Conservation (phyloP, 2,888 invertebrate species). For the Malthinus flaveolus region DNA sequence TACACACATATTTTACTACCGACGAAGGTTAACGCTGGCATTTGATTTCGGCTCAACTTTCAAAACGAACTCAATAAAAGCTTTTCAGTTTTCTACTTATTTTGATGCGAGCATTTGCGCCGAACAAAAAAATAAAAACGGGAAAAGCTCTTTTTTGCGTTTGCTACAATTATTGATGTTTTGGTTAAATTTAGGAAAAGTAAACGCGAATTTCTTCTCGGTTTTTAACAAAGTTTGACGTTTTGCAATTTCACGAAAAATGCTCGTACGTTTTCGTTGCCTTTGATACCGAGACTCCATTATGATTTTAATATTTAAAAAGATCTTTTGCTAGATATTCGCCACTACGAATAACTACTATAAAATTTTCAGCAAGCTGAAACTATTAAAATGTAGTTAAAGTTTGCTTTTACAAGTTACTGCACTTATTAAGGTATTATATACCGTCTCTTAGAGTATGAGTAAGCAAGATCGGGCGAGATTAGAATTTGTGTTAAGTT, state of each 20-base stretch:
- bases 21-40: constrained; percentile 9
- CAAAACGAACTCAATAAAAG: neutral
- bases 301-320: constrained; percentile 19
- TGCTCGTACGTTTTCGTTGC: constrained; percentile 8
- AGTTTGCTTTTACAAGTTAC: constrained; percentile 25
- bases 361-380: constrained; percentile 13
- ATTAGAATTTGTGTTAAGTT: constrained; percentile 22
- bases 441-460: constrained; percentile 6
- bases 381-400: constrained; percentile 24
- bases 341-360: constrained; percentile 11
- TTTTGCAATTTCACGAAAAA: constrained; percentile 11
- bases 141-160: no score
- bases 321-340: constrained; percentile 17
- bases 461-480: constrained; percentile 19
- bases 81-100: no score
- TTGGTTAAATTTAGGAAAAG: no score
- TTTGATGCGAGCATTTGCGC: no score
- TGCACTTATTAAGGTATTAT: constrained; percentile 27
- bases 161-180: no score
- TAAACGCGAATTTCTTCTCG: neutral
- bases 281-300: constrained; percentile 15
- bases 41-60: constrained; percentile 11
- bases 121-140: no score
- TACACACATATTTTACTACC: constrained; percentile 18
- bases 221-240: neutral